A percentile compares a stretch with the other conserved stretches of the same genome.
These are phyloP conservation scores for pig (Sus scrofa) DNA, from an alignment of 2,113 vertebrate genomes.

Conservation along the genomic window T2T-Sscrofa CM000813.6:161152001-161152500, in stretches of 20 bases:
- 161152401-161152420: neutral
- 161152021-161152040: neutral
- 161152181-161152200: neutral
- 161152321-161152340: neutral
- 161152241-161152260: neutral
- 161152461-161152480: neutral
- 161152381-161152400: neutral
- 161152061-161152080: neutral
- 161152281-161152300: neutral
- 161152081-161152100: neutral
- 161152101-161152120: neutral
- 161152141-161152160: neutral
- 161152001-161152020: neutral
- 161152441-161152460: neutral
- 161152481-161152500: neutral
- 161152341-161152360: neutral
- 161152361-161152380: neutral
- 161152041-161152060: neutral
- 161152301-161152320: neutral
- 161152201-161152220: neutral
- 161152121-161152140: neutral
- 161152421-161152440: neutral
- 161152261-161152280: neutral
- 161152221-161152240: neutral
- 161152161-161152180: neutral